Base-by-base conservation (phyloP, 2,113 vertebrate genomes). In the Oryzias curvinotus region DNA sequence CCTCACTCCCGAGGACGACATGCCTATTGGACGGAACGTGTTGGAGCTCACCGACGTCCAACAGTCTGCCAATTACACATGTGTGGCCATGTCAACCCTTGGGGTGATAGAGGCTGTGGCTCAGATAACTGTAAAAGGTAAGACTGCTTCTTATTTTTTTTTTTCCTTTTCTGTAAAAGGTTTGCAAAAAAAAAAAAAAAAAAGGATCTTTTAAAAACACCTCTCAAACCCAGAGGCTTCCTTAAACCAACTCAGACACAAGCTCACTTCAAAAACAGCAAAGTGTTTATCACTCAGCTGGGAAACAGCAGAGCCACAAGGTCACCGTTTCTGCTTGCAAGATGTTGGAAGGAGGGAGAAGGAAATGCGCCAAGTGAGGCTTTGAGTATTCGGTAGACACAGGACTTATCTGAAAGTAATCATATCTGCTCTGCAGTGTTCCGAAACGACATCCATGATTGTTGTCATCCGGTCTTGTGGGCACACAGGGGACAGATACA, bases 1-100 rank as follows among this genome's bases (percentile, higher is more conserved):
- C 88, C 89, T 99, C 75, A 99, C 97, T 42, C 97, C 97, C 21
- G 97, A 99, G 78, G 97, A 98, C 78, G 97, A 99, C 89, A 99
- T 99, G 97, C 97, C 97, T 69, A 98, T 99, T 75, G 97, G 97
- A 77, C 93, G 97, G 69, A 99, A 99, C n/a, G 97, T 99, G 54
- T 90, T 99, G 85, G 97, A 98, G 77, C 93, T 99, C 47, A 98
- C 96, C 16, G 96, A 99, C 83, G 97, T 99, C 64, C 94, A 96
- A 60, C 96, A 99, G 90, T 98, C 97, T 14, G 96, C 97, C 87
- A 99, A 99, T 87, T 99, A 99, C 69, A 99, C 97, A 30, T 99
- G 97, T 52, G 97, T 99, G 70, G 97, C 97, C 64, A 98, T 99
- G 97, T 99, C 97, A 15, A 98, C 97, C 3, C 92, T 99, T 60